These are phyloP conservation scores for Orientallactaga sibirica DNA, from an alignment of 2,797 vertebrate species.

Conservation along the genomic window DNA sequence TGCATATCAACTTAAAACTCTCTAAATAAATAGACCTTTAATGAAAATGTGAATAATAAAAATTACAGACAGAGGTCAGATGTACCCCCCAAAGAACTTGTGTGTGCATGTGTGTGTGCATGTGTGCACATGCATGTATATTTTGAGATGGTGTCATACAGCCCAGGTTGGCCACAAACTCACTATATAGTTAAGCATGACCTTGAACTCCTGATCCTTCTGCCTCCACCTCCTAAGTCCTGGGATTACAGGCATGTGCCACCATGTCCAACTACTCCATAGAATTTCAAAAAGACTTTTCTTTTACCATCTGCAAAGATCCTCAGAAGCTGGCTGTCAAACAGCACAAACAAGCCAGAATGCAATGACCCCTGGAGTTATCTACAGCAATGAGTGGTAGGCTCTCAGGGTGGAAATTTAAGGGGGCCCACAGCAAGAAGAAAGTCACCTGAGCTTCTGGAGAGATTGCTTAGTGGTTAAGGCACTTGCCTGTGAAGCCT, in stretches of 20 bases:
- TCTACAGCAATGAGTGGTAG: not conserved
- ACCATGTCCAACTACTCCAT: not conserved
- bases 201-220: too few species aligned
- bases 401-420: not conserved
- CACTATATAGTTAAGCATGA: not conserved
- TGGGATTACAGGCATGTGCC: not conserved
- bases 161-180: not conserved
- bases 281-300: slow-evolving; percentile 28
- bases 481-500: too few species aligned
- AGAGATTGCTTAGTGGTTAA: too few species aligned
- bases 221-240: not conserved
- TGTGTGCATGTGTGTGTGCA: too few species aligned
- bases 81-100: not conserved
- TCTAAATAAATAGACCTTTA: not conserved
- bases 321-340: not conserved
- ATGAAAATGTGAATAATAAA: not conserved
- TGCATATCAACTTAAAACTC: not conserved
- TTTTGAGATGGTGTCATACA: too few species aligned
- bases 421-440: not conserved
- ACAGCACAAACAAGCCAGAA: not conserved
- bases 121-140: not conserved
- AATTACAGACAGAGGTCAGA: not conserved
- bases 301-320: not conserved
- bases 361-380: not conserved
- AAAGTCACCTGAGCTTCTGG: not conserved